These are phyloP conservation scores for Troides aeacus DNA, from an alignment of 2,888 invertebrate species.

Conservation along the genomic window DNA sequence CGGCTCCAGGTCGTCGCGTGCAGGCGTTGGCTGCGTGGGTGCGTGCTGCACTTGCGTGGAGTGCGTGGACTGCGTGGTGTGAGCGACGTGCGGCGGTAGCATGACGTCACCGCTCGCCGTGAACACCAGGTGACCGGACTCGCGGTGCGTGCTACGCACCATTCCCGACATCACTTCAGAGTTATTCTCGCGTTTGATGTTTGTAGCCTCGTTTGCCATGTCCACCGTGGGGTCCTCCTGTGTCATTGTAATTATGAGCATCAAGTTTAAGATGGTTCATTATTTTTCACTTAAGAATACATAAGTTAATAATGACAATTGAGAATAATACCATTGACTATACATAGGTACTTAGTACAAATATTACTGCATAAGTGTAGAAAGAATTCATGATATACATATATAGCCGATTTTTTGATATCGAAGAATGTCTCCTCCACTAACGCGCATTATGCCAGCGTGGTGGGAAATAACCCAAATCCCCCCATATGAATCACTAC, in stretches of 20 bases:
- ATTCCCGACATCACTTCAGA: conserved; percentile 74
- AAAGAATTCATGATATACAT: too few relatives aligned
- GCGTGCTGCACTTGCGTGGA: conserved; percentile 42
- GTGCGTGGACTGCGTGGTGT: conserved; percentile 6
- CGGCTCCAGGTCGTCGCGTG: conserved; percentile 56
- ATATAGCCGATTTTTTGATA: too few relatives aligned
- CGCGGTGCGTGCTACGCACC: conserved; percentile 74
- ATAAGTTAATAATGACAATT: too few relatives aligned
- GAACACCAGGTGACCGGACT: conserved; percentile 71
- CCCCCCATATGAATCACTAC: too few relatives aligned
- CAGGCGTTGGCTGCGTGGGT: conserved; percentile 34
- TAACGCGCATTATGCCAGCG: too few relatives aligned
- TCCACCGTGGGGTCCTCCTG: conserved; percentile 77
- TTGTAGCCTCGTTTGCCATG: conserved; percentile 55
- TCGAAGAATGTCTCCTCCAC: too few relatives aligned
- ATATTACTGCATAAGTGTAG: too few relatives aligned
- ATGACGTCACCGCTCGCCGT: conserved; percentile 74
- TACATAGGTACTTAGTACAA: too few relatives aligned
- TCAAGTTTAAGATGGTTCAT: too few relatives aligned
- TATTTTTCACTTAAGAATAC: too few relatives aligned
- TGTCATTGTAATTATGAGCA: background rate
- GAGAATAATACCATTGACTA: too few relatives aligned
- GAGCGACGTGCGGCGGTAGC: conserved; percentile 58
- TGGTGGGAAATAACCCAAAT: too few relatives aligned
- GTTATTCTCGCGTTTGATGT: conserved; percentile 61